phyloP scores from a whole-genome alignment of 2,888 invertebrate genomes.

The Terebella lapidaria region DNA sequence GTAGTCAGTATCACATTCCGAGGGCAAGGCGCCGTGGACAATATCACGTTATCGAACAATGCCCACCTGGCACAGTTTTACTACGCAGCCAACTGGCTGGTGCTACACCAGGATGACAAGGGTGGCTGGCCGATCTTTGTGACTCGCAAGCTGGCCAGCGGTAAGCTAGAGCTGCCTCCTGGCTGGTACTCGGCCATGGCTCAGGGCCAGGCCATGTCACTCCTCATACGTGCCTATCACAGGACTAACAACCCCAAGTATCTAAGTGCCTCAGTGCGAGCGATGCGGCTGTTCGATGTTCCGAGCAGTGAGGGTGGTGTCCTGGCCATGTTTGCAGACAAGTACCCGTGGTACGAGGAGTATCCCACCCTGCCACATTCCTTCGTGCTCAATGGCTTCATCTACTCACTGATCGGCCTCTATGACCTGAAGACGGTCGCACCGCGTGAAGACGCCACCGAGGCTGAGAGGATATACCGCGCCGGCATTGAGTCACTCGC shows the following conservation, averaged over 20 bases:
- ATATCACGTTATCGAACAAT: constrained; percentile 58
- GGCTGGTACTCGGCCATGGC: constrained; percentile 99
- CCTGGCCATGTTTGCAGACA: constrained; percentile 66
- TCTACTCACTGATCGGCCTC: constrained; percentile 90
- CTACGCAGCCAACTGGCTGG: constrained; percentile 89
- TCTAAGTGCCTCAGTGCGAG: constrained; percentile 70
- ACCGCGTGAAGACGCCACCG: constrained; percentile 61
- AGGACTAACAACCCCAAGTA: constrained; percentile 66
- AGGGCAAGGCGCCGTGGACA: constrained; percentile 47
- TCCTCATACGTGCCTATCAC: constrained; percentile 85
- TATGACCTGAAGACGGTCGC: constrained; percentile 84
- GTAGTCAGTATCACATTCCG: constrained; percentile 37
- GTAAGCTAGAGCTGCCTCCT: constrained; percentile 70
- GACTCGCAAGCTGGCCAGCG: constrained; percentile 56
- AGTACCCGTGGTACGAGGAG: constrained; percentile 92
- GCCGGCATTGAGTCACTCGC: constrained; percentile 68
- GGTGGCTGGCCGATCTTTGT: constrained; percentile 95
- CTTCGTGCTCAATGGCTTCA: constrained; percentile 96
- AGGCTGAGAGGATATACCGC: constrained; percentile 36
- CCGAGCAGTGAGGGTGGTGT: constrained; percentile 43
- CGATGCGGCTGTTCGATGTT: constrained; percentile 68
- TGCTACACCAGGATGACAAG: constrained; percentile 74
- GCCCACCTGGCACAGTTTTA: constrained; percentile 88
- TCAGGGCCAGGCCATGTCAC: constrained; percentile 88
- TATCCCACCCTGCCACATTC: constrained; percentile 88